phyloP scores from a whole-genome alignment of 2,797 vertebrate genomes.

The Threskiornis aethiopicus region DNA sequence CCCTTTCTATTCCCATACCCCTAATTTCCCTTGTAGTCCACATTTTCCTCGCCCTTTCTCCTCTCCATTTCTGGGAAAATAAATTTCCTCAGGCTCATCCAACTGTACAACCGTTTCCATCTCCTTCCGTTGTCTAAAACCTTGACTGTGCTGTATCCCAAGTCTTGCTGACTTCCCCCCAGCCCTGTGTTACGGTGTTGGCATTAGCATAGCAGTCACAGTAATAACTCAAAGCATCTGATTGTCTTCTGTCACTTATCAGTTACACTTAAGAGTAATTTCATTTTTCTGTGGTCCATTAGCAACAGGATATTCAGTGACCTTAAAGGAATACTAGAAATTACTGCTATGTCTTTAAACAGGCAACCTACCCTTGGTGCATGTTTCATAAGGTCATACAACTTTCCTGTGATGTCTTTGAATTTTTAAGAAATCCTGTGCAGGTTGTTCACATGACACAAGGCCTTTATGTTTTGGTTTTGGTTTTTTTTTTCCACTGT shows the following conservation, averaged over 20 bases:
- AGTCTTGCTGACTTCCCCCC: accelerated
- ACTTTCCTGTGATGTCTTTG: background rate
- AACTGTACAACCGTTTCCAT: background rate
- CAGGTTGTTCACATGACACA: background rate
- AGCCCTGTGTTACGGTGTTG: accelerated
- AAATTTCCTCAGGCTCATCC: background rate
- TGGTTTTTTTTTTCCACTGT: background rate
- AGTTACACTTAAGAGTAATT: background rate
- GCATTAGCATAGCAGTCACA: background rate
- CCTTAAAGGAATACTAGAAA: background rate
- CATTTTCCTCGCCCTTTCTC: background rate
- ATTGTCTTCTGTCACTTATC: background rate
- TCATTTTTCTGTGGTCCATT: background rate
- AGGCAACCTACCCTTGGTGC: background rate
- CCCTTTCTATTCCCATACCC: background rate
- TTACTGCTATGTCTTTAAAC: background rate
- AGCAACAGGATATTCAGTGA: background rate
- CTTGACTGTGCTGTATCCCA: background rate
- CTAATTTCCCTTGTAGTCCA: background rate
- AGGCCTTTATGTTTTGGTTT: background rate
- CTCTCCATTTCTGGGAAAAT: background rate
- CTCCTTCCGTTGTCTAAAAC: background rate
- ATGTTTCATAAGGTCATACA: background rate
- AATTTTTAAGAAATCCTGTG: background rate
- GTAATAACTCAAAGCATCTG: background rate